Conservation (phyloP, 2,888 invertebrate species). For the Drosophila nigricruria region DNA sequence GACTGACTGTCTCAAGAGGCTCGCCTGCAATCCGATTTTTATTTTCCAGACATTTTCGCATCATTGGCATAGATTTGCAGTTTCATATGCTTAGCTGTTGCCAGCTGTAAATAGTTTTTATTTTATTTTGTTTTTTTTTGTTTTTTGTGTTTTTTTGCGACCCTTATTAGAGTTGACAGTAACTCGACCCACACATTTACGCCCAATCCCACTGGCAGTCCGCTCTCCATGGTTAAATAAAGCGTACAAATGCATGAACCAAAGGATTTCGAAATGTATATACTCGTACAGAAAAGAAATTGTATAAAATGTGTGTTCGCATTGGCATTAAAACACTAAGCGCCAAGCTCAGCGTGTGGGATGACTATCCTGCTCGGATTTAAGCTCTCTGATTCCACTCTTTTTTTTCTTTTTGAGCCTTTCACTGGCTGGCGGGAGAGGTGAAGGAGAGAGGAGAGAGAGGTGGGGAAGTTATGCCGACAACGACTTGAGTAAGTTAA, state of each 20-base stretch:
- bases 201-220: not conserved
- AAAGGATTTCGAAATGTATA: constrained; percentile 54
- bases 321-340: constrained; percentile 77
- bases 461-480: constrained; percentile 75
- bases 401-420: not conserved
- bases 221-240: constrained; percentile 44
- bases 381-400: constrained; percentile 31
- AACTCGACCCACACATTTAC: constrained; percentile 35
- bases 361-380: constrained; percentile 36
- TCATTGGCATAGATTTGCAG: constrained; percentile 53
- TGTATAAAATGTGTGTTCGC: constrained; percentile 71
- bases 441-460: constrained; percentile 35
- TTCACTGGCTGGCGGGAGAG: not conserved
- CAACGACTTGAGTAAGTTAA: constrained; percentile 81
- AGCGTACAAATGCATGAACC: constrained; percentile 57
- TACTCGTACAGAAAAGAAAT: constrained; percentile 49
- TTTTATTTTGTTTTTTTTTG: constrained; percentile 18
- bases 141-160: constrained; percentile 11
- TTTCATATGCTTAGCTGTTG: constrained; percentile 10
- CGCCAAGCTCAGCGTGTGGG: constrained; percentile 50
- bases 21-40: constrained; percentile 7
- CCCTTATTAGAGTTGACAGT: constrained; percentile 23
- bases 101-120: constrained; percentile 29
- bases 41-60: constrained; percentile 26
- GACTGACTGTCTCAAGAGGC: constrained; percentile 25